phyloP scores from a whole-genome alignment of 2,888 invertebrate species.

The Yponomeuta plumbellus region DNA sequence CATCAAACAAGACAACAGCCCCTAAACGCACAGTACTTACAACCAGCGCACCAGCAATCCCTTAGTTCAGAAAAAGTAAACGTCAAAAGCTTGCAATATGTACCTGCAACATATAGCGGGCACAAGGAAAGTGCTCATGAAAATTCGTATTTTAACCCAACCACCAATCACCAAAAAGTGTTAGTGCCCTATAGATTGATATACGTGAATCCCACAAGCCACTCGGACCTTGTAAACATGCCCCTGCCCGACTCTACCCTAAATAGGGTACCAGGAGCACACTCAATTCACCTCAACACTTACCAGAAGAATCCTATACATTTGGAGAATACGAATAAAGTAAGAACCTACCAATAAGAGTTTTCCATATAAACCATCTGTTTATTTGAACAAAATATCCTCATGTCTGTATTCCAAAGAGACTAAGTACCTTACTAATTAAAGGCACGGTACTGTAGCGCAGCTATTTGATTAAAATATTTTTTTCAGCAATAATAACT shows the following conservation, averaged over 20 bases:
- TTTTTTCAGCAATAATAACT: no score
- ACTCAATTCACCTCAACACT: not conserved
- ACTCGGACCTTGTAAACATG: not conserved
- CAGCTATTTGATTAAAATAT: no score
- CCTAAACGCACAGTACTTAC: not conserved
- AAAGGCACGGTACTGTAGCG: no score
- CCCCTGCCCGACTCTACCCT: constrained; percentile 27
- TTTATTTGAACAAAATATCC: no score
- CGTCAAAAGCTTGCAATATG: not conserved
- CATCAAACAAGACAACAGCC: not conserved
- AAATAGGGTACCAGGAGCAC: constrained; percentile 29
- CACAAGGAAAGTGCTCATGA: constrained; percentile 24
- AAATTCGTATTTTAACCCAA: constrained; percentile 12
- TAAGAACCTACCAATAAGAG: not conserved
- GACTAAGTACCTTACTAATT: no score
- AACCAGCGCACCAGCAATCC: not conserved
- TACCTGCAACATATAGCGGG: not conserved
- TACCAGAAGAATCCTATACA: not conserved
- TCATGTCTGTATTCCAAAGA: no score
- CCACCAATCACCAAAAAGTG: not conserved
- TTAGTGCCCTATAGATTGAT: not conserved
- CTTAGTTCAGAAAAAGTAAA: not conserved
- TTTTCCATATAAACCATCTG: not conserved
- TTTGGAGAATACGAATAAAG: not conserved
- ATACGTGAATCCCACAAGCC: not conserved